Percentiles rank a stretch among this genome's conserved stretches.
These are phyloP conservation scores for Hemibagrus guttatus DNA, from an alignment of 2,797 vertebrate species.

Conservation along the genomic window DNA sequence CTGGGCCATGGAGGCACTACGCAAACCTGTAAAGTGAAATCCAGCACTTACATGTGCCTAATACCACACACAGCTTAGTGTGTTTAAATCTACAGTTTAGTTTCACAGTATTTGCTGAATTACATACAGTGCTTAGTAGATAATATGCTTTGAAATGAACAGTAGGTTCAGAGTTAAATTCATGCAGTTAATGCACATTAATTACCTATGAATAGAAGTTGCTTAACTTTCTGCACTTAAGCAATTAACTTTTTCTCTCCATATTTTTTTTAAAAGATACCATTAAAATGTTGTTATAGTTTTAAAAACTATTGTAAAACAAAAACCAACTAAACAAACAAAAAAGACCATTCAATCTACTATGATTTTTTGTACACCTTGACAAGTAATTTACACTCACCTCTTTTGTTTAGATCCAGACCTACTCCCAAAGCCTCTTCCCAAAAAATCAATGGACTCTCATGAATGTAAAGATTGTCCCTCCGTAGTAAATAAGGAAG, in stretches of 20 bases:
- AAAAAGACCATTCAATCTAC: background rate
- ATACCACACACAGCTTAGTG: too few relatives aligned
- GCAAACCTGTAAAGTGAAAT: constrained; percentile 34
- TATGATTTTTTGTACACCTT: background rate
- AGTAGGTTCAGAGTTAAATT: background rate
- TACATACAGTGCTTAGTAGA: background rate
- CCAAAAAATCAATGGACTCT: constrained; percentile 17
- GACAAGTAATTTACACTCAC: constrained; percentile 64
- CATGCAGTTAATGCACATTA: background rate
- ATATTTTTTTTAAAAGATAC: background rate
- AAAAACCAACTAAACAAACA: background rate
- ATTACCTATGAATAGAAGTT: background rate
- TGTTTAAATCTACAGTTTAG: too few relatives aligned
- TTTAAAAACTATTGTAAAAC: background rate
- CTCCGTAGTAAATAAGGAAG: constrained; percentile 4
- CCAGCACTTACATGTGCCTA: constrained; percentile 21
- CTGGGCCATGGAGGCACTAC: constrained; percentile 58
- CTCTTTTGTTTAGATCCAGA: constrained; percentile 61
- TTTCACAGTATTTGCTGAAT: too few relatives aligned
- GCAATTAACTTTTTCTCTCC: too few relatives aligned
- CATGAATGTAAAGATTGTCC: constrained; percentile 9
- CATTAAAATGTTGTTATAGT: background rate
- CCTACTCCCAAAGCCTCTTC: constrained; percentile 18
- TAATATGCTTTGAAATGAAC: background rate
- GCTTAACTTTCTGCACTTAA: background rate